Conservation (phyloP, 1,140 invertebrate species). For the Thalassaphorura encarpata region DNA sequence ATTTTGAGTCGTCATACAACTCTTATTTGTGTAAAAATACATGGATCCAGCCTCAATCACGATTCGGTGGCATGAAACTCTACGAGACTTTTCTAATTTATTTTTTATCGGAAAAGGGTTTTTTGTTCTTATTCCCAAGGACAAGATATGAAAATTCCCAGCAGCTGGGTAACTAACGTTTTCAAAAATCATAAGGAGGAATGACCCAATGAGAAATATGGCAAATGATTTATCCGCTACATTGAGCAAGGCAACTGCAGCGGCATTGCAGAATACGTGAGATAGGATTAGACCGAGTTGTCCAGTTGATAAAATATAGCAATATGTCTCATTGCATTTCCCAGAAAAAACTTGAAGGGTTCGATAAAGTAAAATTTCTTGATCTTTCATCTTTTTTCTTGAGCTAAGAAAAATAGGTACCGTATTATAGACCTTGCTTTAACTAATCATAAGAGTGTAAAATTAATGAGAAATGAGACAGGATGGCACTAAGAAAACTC, state of each 20-base stretch:
- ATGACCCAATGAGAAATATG: background rate
- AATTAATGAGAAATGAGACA: too few relatives aligned
- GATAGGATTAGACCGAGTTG: background rate
- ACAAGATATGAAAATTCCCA: background rate
- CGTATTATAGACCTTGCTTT: too few relatives aligned
- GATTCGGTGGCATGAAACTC: background rate
- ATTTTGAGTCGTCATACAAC: background rate
- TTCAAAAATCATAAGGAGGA: background rate
- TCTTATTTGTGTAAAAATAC: background rate
- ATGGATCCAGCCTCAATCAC: background rate
- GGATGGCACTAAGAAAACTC: too few relatives aligned
- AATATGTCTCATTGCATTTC: background rate
- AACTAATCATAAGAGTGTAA: too few relatives aligned
- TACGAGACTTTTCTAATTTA: background rate
- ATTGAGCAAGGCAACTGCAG: background rate
- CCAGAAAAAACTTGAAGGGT: background rate
- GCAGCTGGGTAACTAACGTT: too few relatives aligned
- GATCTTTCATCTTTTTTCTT: background rate
- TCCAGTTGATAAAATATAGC: background rate
- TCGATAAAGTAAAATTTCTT: background rate
- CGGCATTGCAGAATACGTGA: background rate
- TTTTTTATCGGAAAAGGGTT: background rate
- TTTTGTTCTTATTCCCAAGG: background rate
- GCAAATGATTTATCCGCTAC: background rate
- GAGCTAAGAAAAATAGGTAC: too few relatives aligned